A percentile compares a stretch with the other conserved stretches of the same genome.
These are phyloP conservation scores for Caenorhabditis sp. DNA, from an alignment of 2,888 invertebrate species.

Conservation along the genomic window DNA sequence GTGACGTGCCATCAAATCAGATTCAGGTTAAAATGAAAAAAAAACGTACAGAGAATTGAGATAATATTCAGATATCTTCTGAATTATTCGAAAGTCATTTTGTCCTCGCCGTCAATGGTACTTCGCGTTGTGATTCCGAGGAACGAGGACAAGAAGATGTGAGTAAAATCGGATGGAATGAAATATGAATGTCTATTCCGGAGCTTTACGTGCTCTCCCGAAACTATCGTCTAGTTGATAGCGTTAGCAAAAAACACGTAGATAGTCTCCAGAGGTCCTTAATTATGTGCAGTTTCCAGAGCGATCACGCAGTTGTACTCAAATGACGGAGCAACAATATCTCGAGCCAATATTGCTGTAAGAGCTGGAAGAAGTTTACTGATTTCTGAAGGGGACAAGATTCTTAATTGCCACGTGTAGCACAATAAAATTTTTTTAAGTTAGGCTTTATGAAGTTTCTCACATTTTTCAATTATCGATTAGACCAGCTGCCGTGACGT, in stretches of 20 bases:
- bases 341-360: constrained; percentile 18
- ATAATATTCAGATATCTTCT: constrained; percentile 24
- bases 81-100: neutral
- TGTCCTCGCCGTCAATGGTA: constrained; percentile 36
- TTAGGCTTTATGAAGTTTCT: no score
- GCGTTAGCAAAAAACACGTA: no score
- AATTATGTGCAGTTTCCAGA: constrained; percentile 17
- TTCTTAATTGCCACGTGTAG: constrained; percentile 49
- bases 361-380: constrained; percentile 45
- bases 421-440: constrained; percentile 3
- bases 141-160: constrained; percentile 16
- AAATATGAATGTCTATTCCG: no score
- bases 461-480: no score
- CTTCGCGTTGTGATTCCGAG: constrained; percentile 28
- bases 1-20: constrained; percentile 40
- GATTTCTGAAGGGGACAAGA: constrained; percentile 40
- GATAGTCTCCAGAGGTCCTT: no score
- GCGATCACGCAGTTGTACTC: constrained; percentile 44
- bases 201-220: no score
- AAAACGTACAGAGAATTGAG: neutral
- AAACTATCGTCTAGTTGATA: no score
- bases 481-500: no score
- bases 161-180: neutral
- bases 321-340: constrained; percentile 56
- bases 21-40: constrained; percentile 22